Evolutionary conservation across 2,888 invertebrate genomes (phyloP).

Genomic region (Campopleginae sp.): DNA sequence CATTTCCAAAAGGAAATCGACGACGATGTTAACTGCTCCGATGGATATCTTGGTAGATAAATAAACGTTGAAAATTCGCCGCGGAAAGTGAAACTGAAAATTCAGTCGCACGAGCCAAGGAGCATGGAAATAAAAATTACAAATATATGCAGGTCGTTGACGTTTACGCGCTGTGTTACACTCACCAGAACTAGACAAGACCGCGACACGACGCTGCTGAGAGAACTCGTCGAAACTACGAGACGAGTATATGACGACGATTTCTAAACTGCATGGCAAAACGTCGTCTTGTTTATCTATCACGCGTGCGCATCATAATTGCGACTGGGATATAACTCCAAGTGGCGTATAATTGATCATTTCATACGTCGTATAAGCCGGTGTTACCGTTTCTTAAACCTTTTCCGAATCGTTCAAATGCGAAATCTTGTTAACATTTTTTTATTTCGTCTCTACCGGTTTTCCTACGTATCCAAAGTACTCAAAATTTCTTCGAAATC

Average conservation of each 20-base stretch:
- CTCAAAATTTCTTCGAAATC: background rate
- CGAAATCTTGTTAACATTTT: slow-evolving; percentile 21
- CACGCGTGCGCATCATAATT: slow-evolving; percentile 52
- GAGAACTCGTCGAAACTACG: slow-evolving; percentile 21
- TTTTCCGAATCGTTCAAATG: slow-evolving; percentile 28
- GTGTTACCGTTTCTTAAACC: background rate
- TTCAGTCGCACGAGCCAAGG: background rate
- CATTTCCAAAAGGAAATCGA: slow-evolving; percentile 14
- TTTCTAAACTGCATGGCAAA: slow-evolving; percentile 64
- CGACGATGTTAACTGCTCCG: background rate
- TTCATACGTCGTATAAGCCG: background rate
- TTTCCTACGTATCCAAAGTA: background rate
- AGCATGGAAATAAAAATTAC: slow-evolving; percentile 3
- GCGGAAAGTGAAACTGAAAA: slow-evolving; percentile 39
- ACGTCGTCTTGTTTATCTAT: slow-evolving; percentile 49
- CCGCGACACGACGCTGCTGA: background rate
- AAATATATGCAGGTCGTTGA: slow-evolving; percentile 59
- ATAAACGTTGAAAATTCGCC: slow-evolving; percentile 20
- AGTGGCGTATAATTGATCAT: slow-evolving; percentile 54
- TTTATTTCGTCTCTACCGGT: background rate
- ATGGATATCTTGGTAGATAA: slow-evolving; percentile 10
- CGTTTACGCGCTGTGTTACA: slow-evolving; percentile 35
- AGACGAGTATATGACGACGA: slow-evolving; percentile 62
- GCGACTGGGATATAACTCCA: slow-evolving; percentile 56
- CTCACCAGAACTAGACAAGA: background rate